Conservation (phyloP, 2,888 invertebrate genomes). For the Drosophila quasianomalipes region DNA sequence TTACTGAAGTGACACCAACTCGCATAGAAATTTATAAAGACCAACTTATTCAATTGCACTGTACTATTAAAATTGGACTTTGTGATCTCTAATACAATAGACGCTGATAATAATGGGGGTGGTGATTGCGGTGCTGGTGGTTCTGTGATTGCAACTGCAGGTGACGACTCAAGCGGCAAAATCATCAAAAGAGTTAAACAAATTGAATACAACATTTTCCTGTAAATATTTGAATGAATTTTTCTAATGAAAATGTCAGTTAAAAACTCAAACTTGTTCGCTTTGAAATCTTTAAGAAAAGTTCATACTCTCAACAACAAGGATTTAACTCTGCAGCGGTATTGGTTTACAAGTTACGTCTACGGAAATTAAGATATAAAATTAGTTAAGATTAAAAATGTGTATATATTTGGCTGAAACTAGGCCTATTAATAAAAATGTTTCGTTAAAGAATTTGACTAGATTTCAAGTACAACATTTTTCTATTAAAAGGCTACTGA, state of each 20-base stretch:
- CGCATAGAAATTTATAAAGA: conserved; percentile 68
- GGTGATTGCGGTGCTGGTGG: not conserved
- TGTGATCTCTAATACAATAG: conserved; percentile 40
- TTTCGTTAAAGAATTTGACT: not conserved
- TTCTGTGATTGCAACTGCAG: not conserved
- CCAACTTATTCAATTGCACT: conserved; percentile 46
- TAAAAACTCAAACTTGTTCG: not conserved
- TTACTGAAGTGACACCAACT: conserved; percentile 64
- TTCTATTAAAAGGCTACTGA: not conserved
- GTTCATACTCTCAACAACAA: not conserved
- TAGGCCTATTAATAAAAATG: not conserved
- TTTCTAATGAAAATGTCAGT: conserved; percentile 13
- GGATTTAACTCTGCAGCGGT: not conserved
- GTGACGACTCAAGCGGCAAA: not conserved
- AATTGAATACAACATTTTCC: conserved; percentile 16
- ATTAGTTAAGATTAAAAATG: not conserved
- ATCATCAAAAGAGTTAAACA: conserved; percentile 1
- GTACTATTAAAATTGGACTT: conserved; percentile 41
- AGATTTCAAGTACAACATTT: not conserved
- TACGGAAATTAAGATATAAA: not conserved
- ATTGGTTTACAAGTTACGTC: not conserved
- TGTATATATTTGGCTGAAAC: fast-evolving
- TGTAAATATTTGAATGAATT: conserved; percentile 1
- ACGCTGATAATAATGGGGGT: not conserved
- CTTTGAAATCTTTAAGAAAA: not conserved